Conservation (phyloP, 2,888 invertebrate species). For the Phortica okadai region DNA sequence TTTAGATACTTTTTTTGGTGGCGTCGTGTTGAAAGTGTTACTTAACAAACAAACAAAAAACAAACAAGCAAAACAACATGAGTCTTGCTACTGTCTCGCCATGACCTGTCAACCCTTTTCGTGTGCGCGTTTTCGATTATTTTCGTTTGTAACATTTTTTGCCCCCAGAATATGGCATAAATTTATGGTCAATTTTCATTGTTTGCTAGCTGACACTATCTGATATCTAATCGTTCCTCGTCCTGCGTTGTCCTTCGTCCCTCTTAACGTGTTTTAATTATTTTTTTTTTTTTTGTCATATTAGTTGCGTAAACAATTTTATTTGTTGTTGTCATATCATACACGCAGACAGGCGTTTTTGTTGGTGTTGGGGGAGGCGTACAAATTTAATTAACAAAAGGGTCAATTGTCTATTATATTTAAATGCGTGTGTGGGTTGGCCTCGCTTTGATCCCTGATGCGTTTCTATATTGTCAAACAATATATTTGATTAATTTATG, state of each 20-base stretch:
- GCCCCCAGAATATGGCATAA: constrained; percentile 46
- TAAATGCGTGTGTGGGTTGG: constrained; percentile 16
- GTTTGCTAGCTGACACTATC: constrained; percentile 57
- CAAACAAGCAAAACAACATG: constrained; percentile 17
- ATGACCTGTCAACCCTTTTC: constrained; percentile 60
- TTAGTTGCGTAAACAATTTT: constrained; percentile 61
- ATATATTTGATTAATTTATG: constrained; percentile 71
- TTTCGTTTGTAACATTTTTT: constrained; percentile 25
- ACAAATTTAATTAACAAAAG: constrained; percentile 70
- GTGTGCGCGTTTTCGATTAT: constrained; percentile 8
- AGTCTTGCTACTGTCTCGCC: constrained; percentile 11
- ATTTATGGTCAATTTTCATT: constrained; percentile 62
- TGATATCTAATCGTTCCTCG: constrained; percentile 48
- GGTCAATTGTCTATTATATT: constrained; percentile 62
- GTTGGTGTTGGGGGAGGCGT: background rate
- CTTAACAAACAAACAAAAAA: constrained; percentile 27
- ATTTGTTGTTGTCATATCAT: constrained; percentile 60
- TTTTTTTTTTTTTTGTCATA: constrained; percentile 49
- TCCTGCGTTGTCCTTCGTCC: constrained; percentile 3
- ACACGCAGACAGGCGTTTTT: background rate
- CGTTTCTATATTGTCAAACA: constrained; percentile 54
- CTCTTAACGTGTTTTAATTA: background rate
- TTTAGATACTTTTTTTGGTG: constrained; percentile 40
- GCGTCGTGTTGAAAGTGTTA: constrained; percentile 43
- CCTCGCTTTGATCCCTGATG: background rate